Evolutionary conservation across 2,797 vertebrate species (phyloP), one percentile per base, ranked within the genome.

Genomic region (Hephaestus fuliginosus): DNA sequence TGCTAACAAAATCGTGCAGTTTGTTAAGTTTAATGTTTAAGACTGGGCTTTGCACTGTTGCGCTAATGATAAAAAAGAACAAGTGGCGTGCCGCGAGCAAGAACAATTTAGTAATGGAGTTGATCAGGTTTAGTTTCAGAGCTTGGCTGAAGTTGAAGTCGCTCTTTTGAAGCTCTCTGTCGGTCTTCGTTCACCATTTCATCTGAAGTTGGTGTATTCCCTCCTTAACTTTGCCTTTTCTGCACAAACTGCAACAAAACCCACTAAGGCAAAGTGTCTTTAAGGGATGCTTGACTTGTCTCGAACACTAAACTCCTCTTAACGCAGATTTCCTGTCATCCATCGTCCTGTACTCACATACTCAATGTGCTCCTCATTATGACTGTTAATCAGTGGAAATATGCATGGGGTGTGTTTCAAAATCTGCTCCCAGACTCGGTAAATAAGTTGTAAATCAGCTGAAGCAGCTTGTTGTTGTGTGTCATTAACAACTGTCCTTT

Each of bases 41-140:
- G 30, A 20, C 62, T 48, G 17, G 20, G 28, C 39, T 0, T 15
- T 46, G 18, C 12, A 4, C 13, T 11, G 18, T 18, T 9, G 62
- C 28, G n/a, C 18, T 49, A 25, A 43, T 33, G 14, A 48, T 68
- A 25, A 62, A 58, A 73, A 53, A 33, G 39, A 56, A 41, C n/a
- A 44, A 69, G 48, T 11, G 43, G 46, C 17, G 17, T 5, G 30
- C 61, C 46, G 43, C 2, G 22, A 65, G 53, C 65, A 0, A 7
- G 36, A 30, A 46, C 66, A 62, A 79, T 43, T 75, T 70, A 51
- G 72, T 76, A 73, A 70, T 36, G 51, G 41, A 69, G 63, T 41
- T 53, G 67, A 75, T 85, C 80, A 17, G 66, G 61, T 81, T 81
- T 85, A 74, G 55, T 36, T 18, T 39, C 79, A 58, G 46, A 62